Evolutionary conservation across 2,797 vertebrate species (phyloP), one percentile per base, ranked within the genome.

Genomic region (Danio kyathit): DNA sequence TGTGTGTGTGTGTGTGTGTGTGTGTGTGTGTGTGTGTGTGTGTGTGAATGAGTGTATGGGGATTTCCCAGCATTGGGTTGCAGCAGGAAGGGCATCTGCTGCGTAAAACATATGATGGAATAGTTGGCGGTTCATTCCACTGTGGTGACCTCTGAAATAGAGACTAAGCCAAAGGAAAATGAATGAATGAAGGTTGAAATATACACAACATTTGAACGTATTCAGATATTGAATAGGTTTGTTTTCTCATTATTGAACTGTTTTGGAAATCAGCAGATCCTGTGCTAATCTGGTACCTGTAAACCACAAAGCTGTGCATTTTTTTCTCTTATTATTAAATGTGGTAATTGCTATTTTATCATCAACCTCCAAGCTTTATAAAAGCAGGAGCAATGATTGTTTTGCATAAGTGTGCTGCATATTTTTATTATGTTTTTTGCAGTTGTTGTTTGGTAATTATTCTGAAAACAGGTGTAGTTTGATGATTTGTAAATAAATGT

Each of bases 281-380:
- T 41, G 41, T 40, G 54, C 61, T 56, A 38, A 64, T 12, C 17
- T 56, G 44, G 48, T 41, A 38, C 14, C 14, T 56, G 13, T 29
- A n/a, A 52, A 9, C 63, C 70, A 61, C 54, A 67, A 59, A 43
- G 17, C 52, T 52, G n/a, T n/a, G n/a, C 57, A 48, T 21, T 13
- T 9, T 9, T 4, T 74, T 2, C 76, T 82, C 65, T 79, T 69
- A 48, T 43, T 40, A 29, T 51, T 5, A 41, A 74, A 57, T 59
- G 79, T 82, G 71, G 67, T 19, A 79, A 65, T 21, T 51, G 49
- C 5, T 12, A 2, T 67, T 69, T 84, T 52, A 77, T 84, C 74
- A 81, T 19, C 52, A 60, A 40, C 17, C 60, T 51, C 52, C 40
- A 44, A 52, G 60, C 60, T 63, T 75, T 44, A 7, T 8, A 29